Conservation (phyloP, 1,140 invertebrate species). For the Euborellia annulipes region DNA sequence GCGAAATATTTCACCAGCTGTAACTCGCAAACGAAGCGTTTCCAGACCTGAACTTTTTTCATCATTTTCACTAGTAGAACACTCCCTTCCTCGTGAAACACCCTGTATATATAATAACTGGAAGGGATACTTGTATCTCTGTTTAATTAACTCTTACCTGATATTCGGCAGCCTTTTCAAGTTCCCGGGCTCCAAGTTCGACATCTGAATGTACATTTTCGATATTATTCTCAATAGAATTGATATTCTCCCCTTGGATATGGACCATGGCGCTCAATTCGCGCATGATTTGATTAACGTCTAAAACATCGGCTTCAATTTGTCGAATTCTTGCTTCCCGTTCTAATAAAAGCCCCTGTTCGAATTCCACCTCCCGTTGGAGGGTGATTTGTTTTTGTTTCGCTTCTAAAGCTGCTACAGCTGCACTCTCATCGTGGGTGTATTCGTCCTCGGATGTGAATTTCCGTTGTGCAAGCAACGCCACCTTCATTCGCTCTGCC, state of each 20-base stretch:
- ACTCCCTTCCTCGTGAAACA: too few species aligned
- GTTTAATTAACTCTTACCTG: slow-evolving; percentile 30
- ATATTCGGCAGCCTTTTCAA: slow-evolving; percentile 62
- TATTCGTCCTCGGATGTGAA: slow-evolving; percentile 20
- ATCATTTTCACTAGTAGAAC: too few species aligned
- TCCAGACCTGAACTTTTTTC: too few species aligned
- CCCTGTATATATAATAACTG: too few species aligned
- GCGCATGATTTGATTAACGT: slow-evolving; percentile 85
- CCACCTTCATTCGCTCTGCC: slow-evolving; percentile 58
- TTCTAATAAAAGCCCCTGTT: slow-evolving; percentile 56
- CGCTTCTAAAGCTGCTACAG: slow-evolving; percentile 24
- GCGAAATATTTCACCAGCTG: too few species aligned
- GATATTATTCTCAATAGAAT: slow-evolving; percentile 77
- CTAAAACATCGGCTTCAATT: slow-evolving; percentile 72
- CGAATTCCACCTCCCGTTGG: slow-evolving; percentile 48
- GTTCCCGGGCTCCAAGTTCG: slow-evolving; percentile 55
- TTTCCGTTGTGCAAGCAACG: slow-evolving; percentile 38
- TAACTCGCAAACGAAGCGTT: too few species aligned
- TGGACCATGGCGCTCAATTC: slow-evolving; percentile 66
- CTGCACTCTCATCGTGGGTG: slow-evolving; percentile 28
- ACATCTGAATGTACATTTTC: slow-evolving; percentile 61
- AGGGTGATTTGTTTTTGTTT: slow-evolving; percentile 27
- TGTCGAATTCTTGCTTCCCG: slow-evolving; percentile 52
- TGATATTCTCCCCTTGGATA: slow-evolving; percentile 71
- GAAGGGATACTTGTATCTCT: too few species aligned